Evolutionary conservation across 2,888 invertebrate species (phyloP), one percentile per base, ranked within the genome.

Genomic region (Stenolophus ochropezus): DNA sequence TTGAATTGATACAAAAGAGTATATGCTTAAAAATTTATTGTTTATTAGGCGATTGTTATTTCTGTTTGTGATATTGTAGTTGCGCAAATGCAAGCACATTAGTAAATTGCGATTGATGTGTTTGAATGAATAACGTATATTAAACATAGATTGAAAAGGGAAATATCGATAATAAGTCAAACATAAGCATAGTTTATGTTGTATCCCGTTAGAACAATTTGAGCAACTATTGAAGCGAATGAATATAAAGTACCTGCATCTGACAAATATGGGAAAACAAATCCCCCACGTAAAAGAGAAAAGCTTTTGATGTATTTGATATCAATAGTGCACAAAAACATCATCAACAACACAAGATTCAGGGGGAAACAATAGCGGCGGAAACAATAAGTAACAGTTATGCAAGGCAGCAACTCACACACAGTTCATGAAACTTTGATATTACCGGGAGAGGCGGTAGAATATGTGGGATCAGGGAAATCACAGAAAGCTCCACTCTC

Each of bases 391-490:
- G 65, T 69, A 69, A 69, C 65, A 69, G 61, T 61, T 61, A 61
- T 25, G 61, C 20, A 69, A n/a, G 65, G 27, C 65, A 33, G 5
- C 65, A 33, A 16, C 61, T 33, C 65, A 33, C 33, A 69, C 65
- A 33, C 49, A 49, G 73, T 73, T 73, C 65, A 81, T 75, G 81
- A 75, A 81, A 81, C 27, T 81, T 81, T 81, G 49, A 81, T 81
- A 81, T 81, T 75, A 81, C 71, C 74, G 18, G 33, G 33, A 42
- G 33, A 42, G 33, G 75, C 16, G 61, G 65, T 81, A 75, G 61
- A 81, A 61, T 73, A 81, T 81, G 81, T 81, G 81, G 81, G 81
- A 81, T 81, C 81, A 81, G 81, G 81, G 81, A 81, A 81, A 81
- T 81, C 81, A 81, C 75, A 81, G 81, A 74, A 27, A 75, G 75